phyloP scores from a whole-genome alignment of 2,888 invertebrate species.

The Alsophila aescularia region DNA sequence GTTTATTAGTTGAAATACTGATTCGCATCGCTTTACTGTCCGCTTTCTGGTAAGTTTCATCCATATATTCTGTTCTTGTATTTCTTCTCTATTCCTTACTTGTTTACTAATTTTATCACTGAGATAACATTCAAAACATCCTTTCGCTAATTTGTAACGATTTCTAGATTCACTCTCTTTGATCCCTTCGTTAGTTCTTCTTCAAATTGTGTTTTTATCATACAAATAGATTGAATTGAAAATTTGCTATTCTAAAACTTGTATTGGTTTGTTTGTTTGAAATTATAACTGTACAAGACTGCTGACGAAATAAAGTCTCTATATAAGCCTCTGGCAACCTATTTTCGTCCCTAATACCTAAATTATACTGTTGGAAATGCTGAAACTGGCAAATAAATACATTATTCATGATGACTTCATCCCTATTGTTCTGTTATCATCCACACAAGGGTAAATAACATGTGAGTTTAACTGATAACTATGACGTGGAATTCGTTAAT shows the following conservation, averaged over 20 bases:
- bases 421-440: conserved; percentile 4
- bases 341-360: neutral
- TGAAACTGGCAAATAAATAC: too few relatives aligned
- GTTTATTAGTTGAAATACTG: conserved; percentile 78
- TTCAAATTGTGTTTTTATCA: neutral
- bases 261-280: neutral
- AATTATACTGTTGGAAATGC: neutral
- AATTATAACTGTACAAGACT: neutral
- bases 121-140: conserved; percentile 30
- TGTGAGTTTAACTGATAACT: too few relatives aligned
- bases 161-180: neutral
- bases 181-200: neutral
- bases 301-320: neutral
- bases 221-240: neutral
- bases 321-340: neutral
- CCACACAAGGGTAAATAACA: too few relatives aligned
- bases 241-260: neutral
- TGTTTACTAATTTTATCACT: conserved; percentile 44
- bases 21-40: conserved; percentile 77
- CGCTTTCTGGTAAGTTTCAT: conserved; percentile 81
- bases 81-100: conserved; percentile 11
- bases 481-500: too few relatives aligned
- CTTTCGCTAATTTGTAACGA: neutral
- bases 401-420: too few relatives aligned
- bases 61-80: conserved; percentile 52